Base-by-base conservation (phyloP, 2,113 vertebrate genomes). In the Seriola dumerili region DNA sequence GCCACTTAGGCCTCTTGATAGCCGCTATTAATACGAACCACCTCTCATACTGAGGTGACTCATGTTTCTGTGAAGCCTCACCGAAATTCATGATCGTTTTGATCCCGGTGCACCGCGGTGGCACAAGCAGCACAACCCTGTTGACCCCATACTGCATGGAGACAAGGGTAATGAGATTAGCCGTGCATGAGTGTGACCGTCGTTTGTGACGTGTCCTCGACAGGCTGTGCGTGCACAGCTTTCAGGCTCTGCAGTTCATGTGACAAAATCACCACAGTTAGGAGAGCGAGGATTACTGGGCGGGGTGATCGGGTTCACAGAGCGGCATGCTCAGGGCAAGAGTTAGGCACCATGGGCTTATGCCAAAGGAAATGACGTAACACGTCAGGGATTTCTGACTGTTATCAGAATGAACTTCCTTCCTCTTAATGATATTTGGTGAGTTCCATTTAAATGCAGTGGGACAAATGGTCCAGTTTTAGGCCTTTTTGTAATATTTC, bases 111-210 rank as follows among this genome's bases (percentile, higher is more conserved):
- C 75, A 34, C 64, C 12, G 66, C 69, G 5, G 76, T 48, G 76
- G 78, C 55, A 34, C 48, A 77, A 65, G 73, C 87, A 52, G 72
- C 55, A n/a, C 84, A 67, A 91, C 88, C 91, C 84, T 38, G 67
- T 34, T 93, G 91, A 94, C 90, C 93, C 83, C 64, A n/a, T 63
- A 11, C 86, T 74, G 78, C 90, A 85, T 74, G 21, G 85, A 93
- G 86, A 94, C 90, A 94, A 85, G 85, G 83, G 83, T 95, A 92
- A 95, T 93, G 80, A 91, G 90, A 94, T 95, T 93, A 95, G 71
- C 81, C 6, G 62, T 66, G 83, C 88, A 78, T 80, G 86, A 87
- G 90, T 88, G 86, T 93, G 90, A 87, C 81, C 44, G 89, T 70
- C 72, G 80, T 85, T 86, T 73, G 85, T 94, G 92, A 92, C 83